Percentiles rank a stretch among this genome's conserved stretches.
phyloP scores from a whole-genome alignment of 2,113 vertebrate genomes.

The Hoplias malabaricus region DNA sequence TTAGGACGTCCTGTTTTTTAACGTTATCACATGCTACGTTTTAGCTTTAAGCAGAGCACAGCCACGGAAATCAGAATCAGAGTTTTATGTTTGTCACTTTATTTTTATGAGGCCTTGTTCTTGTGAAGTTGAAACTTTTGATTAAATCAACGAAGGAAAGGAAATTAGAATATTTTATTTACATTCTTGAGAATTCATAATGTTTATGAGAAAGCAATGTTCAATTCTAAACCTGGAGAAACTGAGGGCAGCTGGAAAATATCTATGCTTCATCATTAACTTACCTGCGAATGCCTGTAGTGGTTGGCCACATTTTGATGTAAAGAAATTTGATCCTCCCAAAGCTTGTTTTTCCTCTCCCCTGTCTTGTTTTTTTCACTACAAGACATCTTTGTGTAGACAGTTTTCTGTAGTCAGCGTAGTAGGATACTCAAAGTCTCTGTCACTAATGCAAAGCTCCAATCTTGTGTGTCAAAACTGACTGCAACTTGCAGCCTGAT shows the following conservation, averaged over 20 bases:
- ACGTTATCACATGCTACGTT: background rate
- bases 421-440: no score
- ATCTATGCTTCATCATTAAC: slow-evolving; percentile 49
- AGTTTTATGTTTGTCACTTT: background rate
- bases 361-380: background rate
- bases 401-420: no score
- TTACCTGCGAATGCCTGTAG: no score
- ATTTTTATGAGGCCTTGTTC: background rate
- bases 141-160: slow-evolving; percentile 52
- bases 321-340: slow-evolving; percentile 60
- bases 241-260: background rate
- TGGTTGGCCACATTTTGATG: no score
- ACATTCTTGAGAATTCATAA: slow-evolving; percentile 15
- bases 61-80: background rate
- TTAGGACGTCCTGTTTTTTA: slow-evolving; percentile 24
- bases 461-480: no score
- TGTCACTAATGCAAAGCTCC: no score
- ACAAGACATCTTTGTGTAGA: background rate
- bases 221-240: background rate
- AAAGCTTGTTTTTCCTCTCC: slow-evolving; percentile 39
- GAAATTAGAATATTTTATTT: slow-evolving; percentile 50
- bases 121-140: background rate
- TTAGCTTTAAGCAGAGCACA: background rate
- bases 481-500: no score
- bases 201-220: background rate